Evolutionary conservation across 2,888 invertebrate genomes (phyloP).

Genomic region (Pardosa pseudoannulata): DNA sequence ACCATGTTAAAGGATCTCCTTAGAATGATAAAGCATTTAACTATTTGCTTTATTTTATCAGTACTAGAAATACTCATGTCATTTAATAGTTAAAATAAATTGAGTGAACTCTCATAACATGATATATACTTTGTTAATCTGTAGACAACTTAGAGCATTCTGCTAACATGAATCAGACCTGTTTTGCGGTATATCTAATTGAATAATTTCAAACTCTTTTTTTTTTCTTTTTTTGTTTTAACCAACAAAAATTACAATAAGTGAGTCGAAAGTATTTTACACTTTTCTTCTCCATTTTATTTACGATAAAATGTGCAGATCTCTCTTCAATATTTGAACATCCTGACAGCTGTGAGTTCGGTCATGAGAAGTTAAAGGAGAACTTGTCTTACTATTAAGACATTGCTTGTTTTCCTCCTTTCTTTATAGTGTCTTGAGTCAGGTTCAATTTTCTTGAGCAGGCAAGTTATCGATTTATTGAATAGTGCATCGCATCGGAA

Average conservation of each 20-base stretch:
- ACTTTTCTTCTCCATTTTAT: slow-evolving; percentile 54
- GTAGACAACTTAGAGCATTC: too few species aligned
- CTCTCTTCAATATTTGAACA: slow-evolving; percentile 51
- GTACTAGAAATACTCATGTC: too few species aligned
- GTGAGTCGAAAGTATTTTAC: slow-evolving; percentile 27
- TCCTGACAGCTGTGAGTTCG: slow-evolving; percentile 44
- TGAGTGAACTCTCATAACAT: too few species aligned
- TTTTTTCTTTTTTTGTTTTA: too few species aligned
- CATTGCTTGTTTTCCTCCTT: slow-evolving; percentile 51
- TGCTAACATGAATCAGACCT: too few species aligned
- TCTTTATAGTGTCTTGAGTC: slow-evolving; percentile 58
- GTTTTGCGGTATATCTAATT: too few species aligned
- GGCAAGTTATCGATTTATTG: slow-evolving; percentile 67
- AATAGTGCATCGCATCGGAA: slow-evolving; percentile 56
- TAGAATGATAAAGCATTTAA: too few species aligned
- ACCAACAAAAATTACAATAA: not conserved
- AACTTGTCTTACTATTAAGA: slow-evolving; percentile 69
- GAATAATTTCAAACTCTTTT: too few species aligned
- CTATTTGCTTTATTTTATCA: too few species aligned
- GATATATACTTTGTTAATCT: too few species aligned
- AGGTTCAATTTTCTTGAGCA: slow-evolving; percentile 69
- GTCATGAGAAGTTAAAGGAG: slow-evolving; percentile 60
- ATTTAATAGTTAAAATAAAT: too few species aligned
- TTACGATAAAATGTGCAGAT: slow-evolving; percentile 53
- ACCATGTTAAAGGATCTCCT: too few species aligned